Evolutionary conservation across 2,113 vertebrate species (phyloP), one percentile per base, ranked within the genome.

Genomic region (Trogon melanurus): DNA sequence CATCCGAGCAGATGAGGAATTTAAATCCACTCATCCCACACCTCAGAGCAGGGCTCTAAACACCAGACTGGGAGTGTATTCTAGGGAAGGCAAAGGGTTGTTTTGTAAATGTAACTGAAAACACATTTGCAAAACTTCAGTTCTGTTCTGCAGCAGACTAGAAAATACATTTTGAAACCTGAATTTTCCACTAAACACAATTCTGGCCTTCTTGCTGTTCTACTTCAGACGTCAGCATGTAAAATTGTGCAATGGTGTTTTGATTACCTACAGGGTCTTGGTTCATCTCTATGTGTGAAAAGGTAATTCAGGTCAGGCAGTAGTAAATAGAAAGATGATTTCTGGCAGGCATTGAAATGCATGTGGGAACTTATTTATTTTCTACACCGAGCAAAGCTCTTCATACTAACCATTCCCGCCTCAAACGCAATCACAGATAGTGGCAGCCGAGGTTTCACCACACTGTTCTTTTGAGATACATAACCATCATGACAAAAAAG

Each of bases 301-400:
- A 88, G 32, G 69, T 10, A 90, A 86, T 86, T 92, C 79, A 45
- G 61, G 57, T 71, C 82, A 61, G 80, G 73, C 65, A n/a, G 32
- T 7, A 84, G 82, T 75, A 93, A 94, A 91, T 44, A 53, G 51
- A 88, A 90, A 84, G 69, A 91, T 41, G 72, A 84, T 92, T 91
- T 93, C 53, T 90, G 44, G 48, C 72, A 81, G 70, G 65, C 57
- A 57, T 38, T 88, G 88, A 83, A 76, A 88, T 67, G 72, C 71
- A 66, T 15, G 44, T 74, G 76, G 64, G 76, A 88, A 95, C 93
- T 92, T 94, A 95, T 93, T 95, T 94, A 80, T 93, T 92, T 94
- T 80, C 56, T 71, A 10, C 47, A 7, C 34, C 29, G 56, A 91
- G 69, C 32, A 54, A 64, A 91, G 22, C 29, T 90, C 30, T 36